Base-by-base conservation (phyloP, 2,888 invertebrate genomes). In the Agriopis aurantiaria region DNA sequence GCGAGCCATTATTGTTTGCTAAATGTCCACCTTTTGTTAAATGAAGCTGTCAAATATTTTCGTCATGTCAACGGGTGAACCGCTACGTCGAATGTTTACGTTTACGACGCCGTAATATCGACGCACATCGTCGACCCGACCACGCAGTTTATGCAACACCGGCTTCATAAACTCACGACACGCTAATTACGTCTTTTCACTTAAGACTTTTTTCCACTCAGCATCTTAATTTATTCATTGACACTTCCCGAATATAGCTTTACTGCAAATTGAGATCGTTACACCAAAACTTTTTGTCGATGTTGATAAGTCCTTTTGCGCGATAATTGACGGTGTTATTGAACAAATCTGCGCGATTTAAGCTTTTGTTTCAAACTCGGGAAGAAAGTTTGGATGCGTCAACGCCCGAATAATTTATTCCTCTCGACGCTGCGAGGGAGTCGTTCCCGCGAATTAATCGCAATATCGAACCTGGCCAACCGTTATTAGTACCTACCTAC, bases 401-500 rank as follows among this genome's bases (percentile, higher is more conserved):
- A 33, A 63, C 63, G 55, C 57, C 56, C 68, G 71, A 70, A 71
- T 78, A 83, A 85, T 83, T 82, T 83, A 84, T 83, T 83, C 84
- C 76, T 77, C 48, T 65, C 65, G 75, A 74, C 76, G 67, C 73
- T 58, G 58, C 77, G 78, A 81, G 83, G 82, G 83, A 86, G 84
- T 84, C 81, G 84, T 83, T 85, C 83, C 83, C 79, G 82, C 84
- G 86, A 89, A 90, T 89, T 90, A 91, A 91, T 91, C 89, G 91
- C 89, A 91, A 93, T 93, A 93, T 92, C 88, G 88, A 85, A 85
- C 86, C 86, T 90, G 91, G 89, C 91, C 91, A 88, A 88, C 90
- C 92, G 90, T 93, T 93, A 93, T 92, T 92, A 91, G 91, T 93
- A 91, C 91, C 90, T 93, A 91, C 91, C 90, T 88, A 87, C 88